Percentiles rank a stretch among this genome's conserved stretches.
Conservation (phyloP, 1,140 invertebrate species). For the Drosophila carrolli region DNA sequence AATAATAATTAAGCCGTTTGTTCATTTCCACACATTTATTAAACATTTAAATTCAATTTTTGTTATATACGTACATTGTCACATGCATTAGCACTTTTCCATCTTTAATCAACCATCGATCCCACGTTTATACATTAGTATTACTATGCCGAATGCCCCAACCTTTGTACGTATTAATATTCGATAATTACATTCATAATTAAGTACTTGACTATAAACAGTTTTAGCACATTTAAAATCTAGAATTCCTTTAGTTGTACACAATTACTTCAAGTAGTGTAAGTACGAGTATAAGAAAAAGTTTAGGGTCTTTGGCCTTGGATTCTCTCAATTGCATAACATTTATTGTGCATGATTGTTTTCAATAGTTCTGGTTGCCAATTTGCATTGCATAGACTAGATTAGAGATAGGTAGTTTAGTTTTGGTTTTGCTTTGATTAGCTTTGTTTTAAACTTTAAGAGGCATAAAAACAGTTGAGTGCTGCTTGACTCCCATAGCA, state of each 20-base stretch:
- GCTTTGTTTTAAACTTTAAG: conserved; percentile 74
- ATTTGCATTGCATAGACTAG: conserved; percentile 60
- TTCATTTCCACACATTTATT: conserved; percentile 79
- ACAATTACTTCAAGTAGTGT: conserved; percentile 76
- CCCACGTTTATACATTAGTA: conserved; percentile 43
- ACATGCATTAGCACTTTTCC: conserved; percentile 48
- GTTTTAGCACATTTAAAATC: conserved; percentile 76
- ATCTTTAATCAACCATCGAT: conserved; percentile 20
- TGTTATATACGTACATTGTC: conserved; percentile 67
- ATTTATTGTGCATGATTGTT: conserved; percentile 81
- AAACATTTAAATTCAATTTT: conserved; percentile 81
- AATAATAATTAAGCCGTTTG: background rate
- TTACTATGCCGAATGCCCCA: conserved; percentile 39
- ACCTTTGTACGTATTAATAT: conserved; percentile 56
- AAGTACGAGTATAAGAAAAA: conserved; percentile 60
- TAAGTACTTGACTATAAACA: conserved; percentile 73
- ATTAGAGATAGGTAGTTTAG: conserved; percentile 59
- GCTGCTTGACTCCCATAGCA: conserved; percentile 70
- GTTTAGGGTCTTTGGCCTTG: conserved; percentile 54
- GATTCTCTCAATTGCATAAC: conserved; percentile 54
- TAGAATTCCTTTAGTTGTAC: conserved; percentile 66
- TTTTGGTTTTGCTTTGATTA: conserved; percentile 46
- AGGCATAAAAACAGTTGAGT: conserved; percentile 77
- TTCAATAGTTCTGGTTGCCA: conserved; percentile 59
- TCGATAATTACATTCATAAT: conserved; percentile 71